Base-by-base conservation (phyloP, 2,888 invertebrate species). In the Drosophila maculinotata region DNA sequence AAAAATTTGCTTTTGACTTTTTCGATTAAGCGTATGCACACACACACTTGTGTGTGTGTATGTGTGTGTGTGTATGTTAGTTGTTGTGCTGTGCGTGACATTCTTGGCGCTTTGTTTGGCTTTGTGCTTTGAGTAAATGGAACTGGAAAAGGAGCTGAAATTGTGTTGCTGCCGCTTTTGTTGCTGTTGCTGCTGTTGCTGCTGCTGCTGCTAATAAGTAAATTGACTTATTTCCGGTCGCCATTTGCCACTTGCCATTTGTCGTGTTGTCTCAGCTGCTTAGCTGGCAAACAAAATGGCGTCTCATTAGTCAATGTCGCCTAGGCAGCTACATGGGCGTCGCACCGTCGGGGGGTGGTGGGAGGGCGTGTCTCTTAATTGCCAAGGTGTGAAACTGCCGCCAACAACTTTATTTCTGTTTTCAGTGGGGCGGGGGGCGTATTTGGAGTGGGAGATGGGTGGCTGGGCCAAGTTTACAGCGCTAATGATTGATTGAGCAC, bases 271-370 rank as follows among this genome's bases (percentile, higher is more conserved):
- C 87, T 72, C 81, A 81, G 81, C 81, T 81, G 87, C 56, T 53
- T 47, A 44, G 76, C 48, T 59, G 73, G 56, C 66, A 57, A 66
- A 69, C 86, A 72, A 83, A 83, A 83, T 83, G 80, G 77, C 80
- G 75, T 57, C 88, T 87, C 83, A 84, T 84, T 84, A 87, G 88
- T 84, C 83, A 87, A 77, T 79, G 83, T 87, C 88, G 88, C 65
- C 86, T 79, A 81, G 74, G 51, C 65, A 54, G 63, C 63, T 70
- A 51, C 72, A 66, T 54, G 73, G 58, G 53, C 53, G 53, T 9
- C 36, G 39, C 20, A 28, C 7, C 28, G 15, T 10, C 7, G 30
- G 9, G 3, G 7, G 3, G 7, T 45, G 9, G 3, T 10, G 3
- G 7, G 38, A 10, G 53, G 38, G 69, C 54, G 54, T 74, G 49